A percentile compares a stretch with the other conserved stretches of the same genome.
Conservation (phyloP, 2,797 vertebrate species). For the Sebastes taczanowskii region DNA sequence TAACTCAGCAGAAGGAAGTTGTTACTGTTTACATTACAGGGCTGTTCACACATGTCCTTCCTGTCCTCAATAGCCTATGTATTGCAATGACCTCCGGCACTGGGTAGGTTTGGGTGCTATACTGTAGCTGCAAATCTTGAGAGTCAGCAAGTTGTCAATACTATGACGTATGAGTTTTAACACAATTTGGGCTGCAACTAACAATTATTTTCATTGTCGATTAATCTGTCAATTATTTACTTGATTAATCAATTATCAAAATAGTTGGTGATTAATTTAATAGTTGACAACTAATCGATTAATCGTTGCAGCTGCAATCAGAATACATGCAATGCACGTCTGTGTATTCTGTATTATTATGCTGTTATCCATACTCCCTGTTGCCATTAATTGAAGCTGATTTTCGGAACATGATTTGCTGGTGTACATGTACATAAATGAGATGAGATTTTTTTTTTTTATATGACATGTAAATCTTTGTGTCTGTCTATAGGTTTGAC, state of each 20-base stretch:
- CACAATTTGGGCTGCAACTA: no score
- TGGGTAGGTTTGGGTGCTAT: not conserved
- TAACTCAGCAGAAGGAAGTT: no score
- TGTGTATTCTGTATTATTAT: not conserved
- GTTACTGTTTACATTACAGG: not conserved
- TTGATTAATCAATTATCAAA: no score
- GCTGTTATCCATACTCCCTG: not conserved
- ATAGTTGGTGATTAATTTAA: no score
- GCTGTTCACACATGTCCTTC: not conserved
- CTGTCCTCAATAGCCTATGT: not conserved
- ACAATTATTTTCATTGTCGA: no score
- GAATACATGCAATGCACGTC: not conserved
- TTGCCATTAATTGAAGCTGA: not conserved
- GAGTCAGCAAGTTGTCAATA: not conserved
- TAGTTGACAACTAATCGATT: no score
- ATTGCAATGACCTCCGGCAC: not conserved
- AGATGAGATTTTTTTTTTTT: not conserved
- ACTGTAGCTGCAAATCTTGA: not conserved
- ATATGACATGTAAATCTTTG: constrained; percentile 16
- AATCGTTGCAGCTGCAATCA: no score
- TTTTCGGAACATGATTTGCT: not conserved
- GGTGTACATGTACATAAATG: not conserved
- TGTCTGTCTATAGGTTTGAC: constrained; percentile 86
- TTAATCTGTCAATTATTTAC: no score
- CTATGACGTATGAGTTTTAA: not conserved